Base-by-base conservation (phyloP, 2,797 vertebrate species). In the Alca torda region DNA sequence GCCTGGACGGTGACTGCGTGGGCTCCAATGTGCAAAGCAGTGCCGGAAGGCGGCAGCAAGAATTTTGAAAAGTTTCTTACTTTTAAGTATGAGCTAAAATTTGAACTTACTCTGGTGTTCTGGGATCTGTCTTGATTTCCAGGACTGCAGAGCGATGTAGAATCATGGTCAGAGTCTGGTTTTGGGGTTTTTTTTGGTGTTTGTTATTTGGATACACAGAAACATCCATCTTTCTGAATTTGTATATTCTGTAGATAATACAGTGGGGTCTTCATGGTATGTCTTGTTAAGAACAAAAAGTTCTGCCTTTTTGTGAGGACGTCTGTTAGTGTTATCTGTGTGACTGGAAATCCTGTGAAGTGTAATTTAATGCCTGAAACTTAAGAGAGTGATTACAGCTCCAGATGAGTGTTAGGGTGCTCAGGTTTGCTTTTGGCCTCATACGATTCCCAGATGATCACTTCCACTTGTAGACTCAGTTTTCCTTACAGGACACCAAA, bases 351-450 rank as follows among this genome's bases (percentile, higher is more conserved):
- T 35, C 25, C 43, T 25, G 1, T 3, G 1, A n/a, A 17, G 28
- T 37, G 41, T 46, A 16, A 24, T 23, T n/a, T 18, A 35, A 35
- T 11, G n/a, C 45, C 64, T 68, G 69, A 50, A 59, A n/a, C 13
- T 7, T 7, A 4, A 19, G 3, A 20, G 2, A 13, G 26, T 5
- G 23, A 53, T 46, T 7, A 26, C 43, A 56, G 33, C 75, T 70
- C 50, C 51, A 8, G 15, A 3, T 7, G 13, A 54, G 17, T 0
- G 0, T 13, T 17, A 4, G 50, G 45, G 31, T 11, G 3, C 23
- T n/a, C 31, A 3, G 19, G 12, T 60, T 60, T 70, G 33, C 61
- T 26, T 67, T 43, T 41, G 26, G 30, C 69, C 33, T 56, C 7
- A 2, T 4, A 9, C 1, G 5, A 41, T 43, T 68, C 70, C n/a